Conservation (phyloP, 2,888 invertebrate species). For the Leptinotarsa rubiginosa region DNA sequence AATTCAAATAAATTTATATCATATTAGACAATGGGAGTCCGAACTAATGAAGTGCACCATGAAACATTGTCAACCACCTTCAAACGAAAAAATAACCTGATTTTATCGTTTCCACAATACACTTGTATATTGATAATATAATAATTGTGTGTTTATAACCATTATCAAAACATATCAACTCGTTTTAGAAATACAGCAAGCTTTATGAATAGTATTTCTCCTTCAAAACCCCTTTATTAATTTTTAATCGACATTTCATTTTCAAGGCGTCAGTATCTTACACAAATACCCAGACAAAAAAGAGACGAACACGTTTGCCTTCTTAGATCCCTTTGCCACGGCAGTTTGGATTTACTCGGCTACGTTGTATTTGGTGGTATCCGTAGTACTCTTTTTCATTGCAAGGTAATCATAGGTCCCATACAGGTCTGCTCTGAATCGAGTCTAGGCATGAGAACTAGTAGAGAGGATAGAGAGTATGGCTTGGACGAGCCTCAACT, state of each 20-base stretch:
- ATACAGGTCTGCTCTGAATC: not conserved
- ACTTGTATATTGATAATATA: too few species aligned
- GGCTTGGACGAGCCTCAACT: too few species aligned
- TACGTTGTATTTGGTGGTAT: conserved; percentile 85
- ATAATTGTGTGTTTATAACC: too few species aligned
- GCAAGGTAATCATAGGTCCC: conserved; percentile 66
- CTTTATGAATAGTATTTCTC: not conserved
- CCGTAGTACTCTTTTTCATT: conserved; percentile 82
- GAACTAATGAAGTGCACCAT: too few species aligned
- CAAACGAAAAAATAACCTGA: too few species aligned
- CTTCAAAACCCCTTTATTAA: too few species aligned
- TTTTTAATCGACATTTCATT: not conserved
- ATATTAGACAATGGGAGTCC: too few species aligned
- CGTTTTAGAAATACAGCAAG: too few species aligned
- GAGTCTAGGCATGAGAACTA: not conserved
- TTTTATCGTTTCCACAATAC: too few species aligned
- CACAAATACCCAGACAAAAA: conserved; percentile 84
- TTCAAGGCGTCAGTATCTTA: conserved; percentile 82
- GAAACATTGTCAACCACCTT: too few species aligned
- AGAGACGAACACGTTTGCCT: conserved; percentile 87
- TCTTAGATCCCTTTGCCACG: conserved; percentile 86
- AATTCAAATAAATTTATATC: too few species aligned
- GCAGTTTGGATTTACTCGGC: conserved; percentile 93
- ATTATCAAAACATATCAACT: not conserved
- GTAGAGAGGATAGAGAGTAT: too few species aligned